Evolutionary conservation across 2,888 invertebrate species (phyloP).

Genomic region (Xylota segnis): DNA sequence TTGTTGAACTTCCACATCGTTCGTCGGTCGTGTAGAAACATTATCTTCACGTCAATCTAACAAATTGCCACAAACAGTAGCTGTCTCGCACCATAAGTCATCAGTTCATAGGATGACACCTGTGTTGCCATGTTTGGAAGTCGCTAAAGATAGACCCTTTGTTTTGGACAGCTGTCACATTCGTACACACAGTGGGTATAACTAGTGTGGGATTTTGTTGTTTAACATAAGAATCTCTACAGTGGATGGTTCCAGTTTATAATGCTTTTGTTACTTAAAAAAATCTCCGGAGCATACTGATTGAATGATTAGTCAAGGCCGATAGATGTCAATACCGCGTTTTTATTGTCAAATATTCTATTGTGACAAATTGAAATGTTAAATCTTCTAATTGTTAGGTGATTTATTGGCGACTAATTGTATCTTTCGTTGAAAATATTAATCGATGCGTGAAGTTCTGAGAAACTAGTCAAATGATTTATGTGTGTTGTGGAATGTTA

Average conservation of each 20-base stretch:
- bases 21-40: slow-evolving; percentile 19
- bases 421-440: background rate
- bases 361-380: slow-evolving; percentile 1
- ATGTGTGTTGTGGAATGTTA: background rate
- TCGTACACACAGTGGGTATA: slow-evolving; percentile 3
- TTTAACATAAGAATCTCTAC: slow-evolving; percentile 12
- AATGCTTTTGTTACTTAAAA: slow-evolving; percentile 6
- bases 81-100: slow-evolving; percentile 61
- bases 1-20: slow-evolving; percentile 58
- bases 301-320: background rate
- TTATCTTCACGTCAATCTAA: slow-evolving; percentile 61
- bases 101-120: slow-evolving; percentile 60
- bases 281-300: background rate
- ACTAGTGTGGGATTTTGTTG: background rate
- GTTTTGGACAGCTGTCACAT: slow-evolving; percentile 27
- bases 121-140: slow-evolving; percentile 52
- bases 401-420: background rate
- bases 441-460: background rate
- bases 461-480: background rate
- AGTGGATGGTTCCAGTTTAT: slow-evolving; percentile 7
- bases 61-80: slow-evolving; percentile 65
- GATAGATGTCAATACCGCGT: background rate
- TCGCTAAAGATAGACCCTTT: slow-evolving; percentile 53
- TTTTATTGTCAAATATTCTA: background rate
- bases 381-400: background rate